Conservation (phyloP, 2,113 vertebrate species). For the Takifugu flavidus region DNA sequence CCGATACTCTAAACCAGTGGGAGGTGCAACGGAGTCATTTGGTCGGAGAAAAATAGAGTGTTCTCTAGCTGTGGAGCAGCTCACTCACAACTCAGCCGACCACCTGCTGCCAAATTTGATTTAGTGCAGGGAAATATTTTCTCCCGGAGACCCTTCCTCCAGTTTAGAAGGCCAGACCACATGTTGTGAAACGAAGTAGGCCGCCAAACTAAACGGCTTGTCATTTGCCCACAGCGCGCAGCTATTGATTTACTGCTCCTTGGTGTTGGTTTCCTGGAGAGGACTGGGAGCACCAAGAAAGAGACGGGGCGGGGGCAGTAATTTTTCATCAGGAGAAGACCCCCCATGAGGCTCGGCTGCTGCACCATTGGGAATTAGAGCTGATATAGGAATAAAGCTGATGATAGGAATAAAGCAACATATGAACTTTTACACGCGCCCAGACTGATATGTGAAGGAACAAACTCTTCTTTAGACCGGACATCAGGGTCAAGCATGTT, state of each 20-base stretch:
- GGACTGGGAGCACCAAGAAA: slow-evolving; percentile 49
- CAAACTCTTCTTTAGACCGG: neutral
- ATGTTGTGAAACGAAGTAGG: slow-evolving; percentile 77
- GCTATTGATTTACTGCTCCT: slow-evolving; percentile 78
- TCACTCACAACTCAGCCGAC: slow-evolving; percentile 63
- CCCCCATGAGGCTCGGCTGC: slow-evolving; percentile 49
- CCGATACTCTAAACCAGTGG: slow-evolving; percentile 50
- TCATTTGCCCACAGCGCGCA: slow-evolving; percentile 75
- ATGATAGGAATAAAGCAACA: neutral
- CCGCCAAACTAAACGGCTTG: slow-evolving; percentile 77
- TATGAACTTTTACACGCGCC: neutral
- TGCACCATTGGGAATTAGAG: slow-evolving; percentile 40
- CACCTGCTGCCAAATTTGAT: slow-evolving; percentile 76
- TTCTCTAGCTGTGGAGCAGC: slow-evolving; percentile 61
- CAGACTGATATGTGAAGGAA: neutral
- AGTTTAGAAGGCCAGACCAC: slow-evolving; percentile 71
- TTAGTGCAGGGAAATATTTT: slow-evolving; percentile 75
- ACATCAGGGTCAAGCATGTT: neutral
- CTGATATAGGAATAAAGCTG: slow-evolving; percentile 7
- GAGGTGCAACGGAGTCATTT: slow-evolving; percentile 49
- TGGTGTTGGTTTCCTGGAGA: slow-evolving; percentile 69
- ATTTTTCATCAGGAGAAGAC: slow-evolving; percentile 61
- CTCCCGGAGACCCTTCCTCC: slow-evolving; percentile 63
- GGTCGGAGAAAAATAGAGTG: slow-evolving; percentile 60
- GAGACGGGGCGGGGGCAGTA: slow-evolving; percentile 16